Conservation (phyloP, 2,113 vertebrate species). For the Myotis davidii region DNA sequence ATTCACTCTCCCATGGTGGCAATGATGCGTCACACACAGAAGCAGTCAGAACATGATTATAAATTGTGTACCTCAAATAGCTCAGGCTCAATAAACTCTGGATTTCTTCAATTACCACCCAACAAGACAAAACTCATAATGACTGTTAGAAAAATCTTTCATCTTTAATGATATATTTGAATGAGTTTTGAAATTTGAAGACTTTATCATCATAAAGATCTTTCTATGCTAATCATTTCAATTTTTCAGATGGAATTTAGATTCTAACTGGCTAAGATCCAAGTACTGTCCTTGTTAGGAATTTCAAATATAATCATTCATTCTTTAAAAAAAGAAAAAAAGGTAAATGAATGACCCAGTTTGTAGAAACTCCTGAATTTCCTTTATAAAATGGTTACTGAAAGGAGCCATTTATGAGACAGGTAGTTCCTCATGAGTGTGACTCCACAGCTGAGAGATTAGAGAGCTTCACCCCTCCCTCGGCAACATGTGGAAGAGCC, state of each 20-base stretch:
- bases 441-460: not conserved
- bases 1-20: not conserved
- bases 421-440: not conserved
- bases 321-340: not conserved
- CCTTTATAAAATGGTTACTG: conserved; percentile 20
- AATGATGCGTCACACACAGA: not conserved
- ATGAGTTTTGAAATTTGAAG: conserved; percentile 48
- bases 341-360: not conserved
- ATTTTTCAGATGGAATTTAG: conserved; percentile 25
- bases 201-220: conserved; percentile 49
- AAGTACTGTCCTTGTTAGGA: conserved; percentile 1
- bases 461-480: not conserved
- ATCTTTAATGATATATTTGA: conserved; percentile 53
- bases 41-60: not conserved
- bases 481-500: not conserved
- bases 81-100: not conserved
- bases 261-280: conserved; percentile 45
- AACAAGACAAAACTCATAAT: conserved; percentile 46
- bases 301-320: conserved; percentile 28
- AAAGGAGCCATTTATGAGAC: not conserved
- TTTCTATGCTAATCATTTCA: conserved; percentile 50
- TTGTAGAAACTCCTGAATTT: conserved; percentile 37
- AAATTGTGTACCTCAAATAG: not conserved
- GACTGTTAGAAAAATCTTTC: conserved; percentile 40
- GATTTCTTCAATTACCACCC: conserved; percentile 31